A percentile compares a stretch with the other conserved stretches of the same genome.
phyloP scores from a whole-genome alignment of 2,888 invertebrate genomes.

The Drosophila sordidula region DNA sequence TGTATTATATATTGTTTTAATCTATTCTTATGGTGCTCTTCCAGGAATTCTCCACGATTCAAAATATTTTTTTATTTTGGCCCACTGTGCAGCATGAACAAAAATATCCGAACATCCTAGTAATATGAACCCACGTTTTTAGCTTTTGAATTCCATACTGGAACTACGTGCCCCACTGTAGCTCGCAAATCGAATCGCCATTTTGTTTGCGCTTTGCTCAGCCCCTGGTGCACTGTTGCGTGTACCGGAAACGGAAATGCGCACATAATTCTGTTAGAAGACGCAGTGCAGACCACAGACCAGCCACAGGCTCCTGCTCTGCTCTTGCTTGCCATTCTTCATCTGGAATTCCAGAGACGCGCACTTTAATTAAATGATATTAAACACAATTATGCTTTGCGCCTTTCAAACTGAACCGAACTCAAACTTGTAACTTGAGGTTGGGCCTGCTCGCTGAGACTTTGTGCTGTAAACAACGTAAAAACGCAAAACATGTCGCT shows the following conservation, averaged over 20 bases:
- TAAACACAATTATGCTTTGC: constrained; percentile 55
- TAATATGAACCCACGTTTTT: no score
- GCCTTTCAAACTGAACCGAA: constrained; percentile 16
- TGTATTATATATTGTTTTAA: no score
- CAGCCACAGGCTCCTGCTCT: neutral
- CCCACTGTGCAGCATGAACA: no score
- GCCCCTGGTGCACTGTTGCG: constrained; percentile 45
- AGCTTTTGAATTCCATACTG: no score
- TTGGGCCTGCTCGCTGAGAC: neutral
- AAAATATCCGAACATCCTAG: no score
- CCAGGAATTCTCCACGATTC: neutral
- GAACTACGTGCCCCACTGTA: constrained; percentile 30
- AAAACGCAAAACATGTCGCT: constrained; percentile 68
- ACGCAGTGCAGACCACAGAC: constrained; percentile 25
- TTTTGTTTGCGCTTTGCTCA: constrained; percentile 39
- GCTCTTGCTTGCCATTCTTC: neutral
- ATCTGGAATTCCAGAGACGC: constrained; percentile 9
- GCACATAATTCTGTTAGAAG: constrained; percentile 69
- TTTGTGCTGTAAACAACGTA: constrained; percentile 32
- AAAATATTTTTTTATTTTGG: neutral
- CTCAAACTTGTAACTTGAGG: constrained; percentile 2
- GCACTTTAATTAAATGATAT: constrained; percentile 67
- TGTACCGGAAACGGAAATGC: constrained; percentile 72
- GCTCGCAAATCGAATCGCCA: constrained; percentile 46
- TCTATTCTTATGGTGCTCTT: neutral